Base-by-base conservation (phyloP, 2,888 invertebrate genomes). In the Glaucopsyche alexis region DNA sequence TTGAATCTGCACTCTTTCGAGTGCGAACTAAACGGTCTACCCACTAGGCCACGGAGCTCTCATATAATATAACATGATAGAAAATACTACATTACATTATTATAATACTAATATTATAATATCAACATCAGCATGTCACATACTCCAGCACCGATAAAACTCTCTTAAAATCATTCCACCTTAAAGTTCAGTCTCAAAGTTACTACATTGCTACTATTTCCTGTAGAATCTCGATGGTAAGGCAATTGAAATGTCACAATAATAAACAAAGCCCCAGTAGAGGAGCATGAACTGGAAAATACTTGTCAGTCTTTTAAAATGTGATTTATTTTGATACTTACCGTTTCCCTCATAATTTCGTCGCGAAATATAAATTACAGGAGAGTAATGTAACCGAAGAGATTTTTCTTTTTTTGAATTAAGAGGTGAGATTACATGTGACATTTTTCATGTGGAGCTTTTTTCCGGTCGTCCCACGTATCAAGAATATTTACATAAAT, bases 401-500 rank as follows among this genome's bases (percentile, higher is more conserved):
- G n/a, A 42, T 66, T 66, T 66, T 66, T 66, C 40, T 40, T 66
- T 42, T 60, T 66, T 16, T 66, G 2, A 42, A 66, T 66, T 42
- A 66, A n/a, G 2, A 42, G 40, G 42, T 66, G 42, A 66, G 40
- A 42, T 66, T 65, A 65, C 65, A 40, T 66, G 9, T 42, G 65
- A n/a, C 65, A 42, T 66, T 42, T 42, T 66, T 29, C 13, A 60
- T 16, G 42, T 42, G 65, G 42, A 42, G 19, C 42, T 42, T 66
- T 40, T 65, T 42, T 42, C 16, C 13, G 29, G 14, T 13, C 60
- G 29, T 60, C 29, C 29, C 60, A 38, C 60, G 60, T 60, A 60
- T 38, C 19, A 55, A 1, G 55, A 19, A 60, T 19, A 55, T 55
- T 55, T 19, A 60, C 60, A 19, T 60, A 29, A 60, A 55, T 29